Evolutionary conservation across 2,797 vertebrate species (phyloP), one percentile per base, ranked within the genome.

Genomic region (Paratrypauchen microcephalus): DNA sequence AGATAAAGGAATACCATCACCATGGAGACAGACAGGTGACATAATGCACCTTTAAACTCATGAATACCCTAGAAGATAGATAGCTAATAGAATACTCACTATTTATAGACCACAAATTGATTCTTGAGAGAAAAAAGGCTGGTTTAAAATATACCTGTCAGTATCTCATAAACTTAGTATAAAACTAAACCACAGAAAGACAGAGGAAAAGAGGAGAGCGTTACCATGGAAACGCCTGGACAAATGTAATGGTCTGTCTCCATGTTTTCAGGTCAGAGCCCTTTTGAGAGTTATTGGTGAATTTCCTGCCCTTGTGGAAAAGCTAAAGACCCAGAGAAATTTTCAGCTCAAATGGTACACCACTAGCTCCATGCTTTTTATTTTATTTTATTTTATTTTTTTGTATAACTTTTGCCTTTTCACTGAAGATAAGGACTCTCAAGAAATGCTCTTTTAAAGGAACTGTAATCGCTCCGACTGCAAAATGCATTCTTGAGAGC

Each of bases 191-290:
- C 19, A 19, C 5, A 48, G 47, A 73, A 55, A 30, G 50, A 71
- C n/a, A 59, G 21, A 68, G 19, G 61, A 65, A 64, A 24, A 76
- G 72, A 65, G 65, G 23, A 69, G 50, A 30, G 45, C 59, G 88
- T 91, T 87, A 81, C 87, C 74, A 91, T 91, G 88, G 89, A 82
- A 90, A 91, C 89, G 73, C 57, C 77, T 66, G 54, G 84, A 87
- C 88, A 83, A 87, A 82, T 64, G 76, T 77, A 83, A 88, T 85
- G 84, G 82, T 86, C 83, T 81, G 45, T 69, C 82, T 87, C 65
- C 75, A 77, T 82, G 78, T 84, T 82, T 83, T 80, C 84, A 83
- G 88, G 88, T 87, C 82, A 84, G 74, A 70, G 75, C 82, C 79
- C 79, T 18, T 57, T 26, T 57, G 52, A 24, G 15, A 5, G 23